Evolutionary conservation across 2,113 vertebrate species (phyloP), one percentile per base, ranked within the genome.

Genomic region (Chamaetylas fuelleborni): DNA sequence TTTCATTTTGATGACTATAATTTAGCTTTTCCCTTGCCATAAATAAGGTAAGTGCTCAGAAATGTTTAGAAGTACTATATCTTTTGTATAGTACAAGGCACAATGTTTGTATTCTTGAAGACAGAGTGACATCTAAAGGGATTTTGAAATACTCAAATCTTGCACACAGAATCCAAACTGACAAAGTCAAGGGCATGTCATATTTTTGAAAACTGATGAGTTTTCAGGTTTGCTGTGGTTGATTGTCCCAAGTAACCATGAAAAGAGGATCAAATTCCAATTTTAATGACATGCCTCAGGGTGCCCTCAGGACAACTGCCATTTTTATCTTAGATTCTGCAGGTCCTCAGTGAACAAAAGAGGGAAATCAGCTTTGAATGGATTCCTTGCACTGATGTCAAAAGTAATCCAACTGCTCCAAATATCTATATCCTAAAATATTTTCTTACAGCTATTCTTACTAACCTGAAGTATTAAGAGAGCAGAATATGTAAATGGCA

Each of bases 51-150:
- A 90, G 54, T 4, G 4, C 62, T 66, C 66, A 54, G 62, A 96
- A 96, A 92, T 47, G 24, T 85, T 92, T 86, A 92, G 85, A 96
- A 89, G 86, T 69, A 23, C 47, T 3, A 6, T 40, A 81, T 64
- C 82, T 93, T 93, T 92, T 74, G 18, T 76, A 90, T 29, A 77
- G 53, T 19, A 50, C 50, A 71, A 88, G 86, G 72, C 58, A 94
- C 66, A 83, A 62, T 69, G 93, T 90, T 51, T 74, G 92, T 96
- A 99, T 99, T 99, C 97, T 98, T 99, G 98, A 99, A 99, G 98
- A 98, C 99, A 99, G 98, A 99, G 99, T 99, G 99, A 99, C 99
- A 99, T 99, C 99, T 99, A 99, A 99, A 99, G 99, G 99, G 98
- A 98, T 98, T 98, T 97, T 98, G 98, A 98, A 98, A 98, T 95